Base-by-base conservation (phyloP, 37 sponge, comb jelly and placozoan genomes). In the Ianthella basta region DNA sequence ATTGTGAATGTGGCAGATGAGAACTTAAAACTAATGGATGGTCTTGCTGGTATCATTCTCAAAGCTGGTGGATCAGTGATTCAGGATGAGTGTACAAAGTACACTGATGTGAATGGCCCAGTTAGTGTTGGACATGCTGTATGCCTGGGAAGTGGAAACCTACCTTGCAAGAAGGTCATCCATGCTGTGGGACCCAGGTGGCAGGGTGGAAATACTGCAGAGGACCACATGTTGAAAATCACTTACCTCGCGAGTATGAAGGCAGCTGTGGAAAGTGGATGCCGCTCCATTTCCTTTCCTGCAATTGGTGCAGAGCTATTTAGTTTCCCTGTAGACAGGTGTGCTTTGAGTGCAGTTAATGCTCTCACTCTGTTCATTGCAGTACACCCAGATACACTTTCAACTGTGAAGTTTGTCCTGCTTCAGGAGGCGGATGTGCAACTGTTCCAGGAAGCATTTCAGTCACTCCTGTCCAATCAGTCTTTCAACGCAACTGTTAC, bases 1-100 rank as follows among this genome's bases (percentile, higher is more conserved):
- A 84, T 96, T 55, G 91, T 96, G 4, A 96, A 96, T 83, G 89
- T 87, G 50, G 96, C 94, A 10, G 93, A 96, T 88, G 91, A 88
- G 65, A 77, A 90, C 16, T 55, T 96, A 50, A 60, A 96, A 21
- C 94, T 92, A 50, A 67, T 80, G 19, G 88, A 87, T 59, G 96
- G 96, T 15, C 54, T 96, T 39, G 93, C 96, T 25, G 85, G 87
- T 38, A 80, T 82, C 56, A 91, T 96, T 19, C 39, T 55, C n/a
- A 80, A 96, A 30, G 84, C 85, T 32, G 96, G 91, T 39, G 96
- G 96, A 0, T 35, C 60, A 18, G 23, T 66, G 4, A 90, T 96
- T 79, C 96, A 96, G 80, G 30, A 39, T 35, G 93, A 90, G 40
- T 79, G 91, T 64, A 30, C 80, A n/a, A 25, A 29, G 0, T 90